Base-by-base conservation (phyloP, 1,140 invertebrate genomes). In the Eulimnadia texana region DNA sequence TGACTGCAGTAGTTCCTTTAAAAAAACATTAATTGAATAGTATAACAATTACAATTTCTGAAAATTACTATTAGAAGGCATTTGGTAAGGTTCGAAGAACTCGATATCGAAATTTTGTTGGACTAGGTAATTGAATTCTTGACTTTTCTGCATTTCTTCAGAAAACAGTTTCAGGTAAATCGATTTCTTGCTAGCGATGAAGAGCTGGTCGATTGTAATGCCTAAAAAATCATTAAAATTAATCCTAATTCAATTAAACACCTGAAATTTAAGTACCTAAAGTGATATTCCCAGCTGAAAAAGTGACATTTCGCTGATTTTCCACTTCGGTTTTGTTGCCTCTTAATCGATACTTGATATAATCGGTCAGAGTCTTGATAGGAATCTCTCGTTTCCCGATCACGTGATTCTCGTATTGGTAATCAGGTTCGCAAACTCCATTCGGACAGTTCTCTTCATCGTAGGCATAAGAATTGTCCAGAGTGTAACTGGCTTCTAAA, bases 261-360 rank as follows among this genome's bases (percentile, higher is more conserved):
- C 10, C 42, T 11, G n/a, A 22, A 22, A 22, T 52, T 52, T 52
- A n/a, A 9, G n/a, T 57, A 57, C 55, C 55, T 57, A 57, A 57
- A 29, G 55, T 57, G 24, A 57, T 57, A 33, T 57, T 57, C 24
- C 27, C 28, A 6, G 55, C 33, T 2, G 10, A 2, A 20, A 29
- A 57, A 10, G 55, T 27, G 16, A 3, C 55, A 16, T 16, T 57
- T 10, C 22, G 22, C 19, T 20, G 27, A 9, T 33, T 33, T 16
- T 57, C 55, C 10, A 28, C 55, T 25, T 57, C 33, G 9, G 55
- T 57, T 33, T 29, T 57, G 55, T 57, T 57, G 25, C 55, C 55
- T 19, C 55, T 23, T 3, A 57, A 11, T n/a, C 27, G 22, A 33
- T 29, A 57, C 20, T 57, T 57, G 11, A 57, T 57, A 27, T 57